Base-by-base conservation (phyloP, 2,888 invertebrate species). In the Aporophyla nigra region DNA sequence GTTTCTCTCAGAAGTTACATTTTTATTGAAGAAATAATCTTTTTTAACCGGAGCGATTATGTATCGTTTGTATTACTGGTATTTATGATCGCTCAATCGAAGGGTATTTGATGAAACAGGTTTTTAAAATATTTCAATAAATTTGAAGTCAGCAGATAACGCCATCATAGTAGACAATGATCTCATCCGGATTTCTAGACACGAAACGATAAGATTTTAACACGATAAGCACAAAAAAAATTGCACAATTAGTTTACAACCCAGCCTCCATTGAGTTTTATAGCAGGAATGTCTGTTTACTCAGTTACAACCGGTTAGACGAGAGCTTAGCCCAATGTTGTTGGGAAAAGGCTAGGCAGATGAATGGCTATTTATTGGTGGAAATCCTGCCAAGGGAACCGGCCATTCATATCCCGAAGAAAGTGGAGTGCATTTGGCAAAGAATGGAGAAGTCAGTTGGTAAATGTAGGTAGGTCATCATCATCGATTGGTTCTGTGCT, bases 101-200 rank as follows among this genome's bases (percentile, higher is more conserved):
- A 24, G 9, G 16, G 14, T 27, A 53, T 49, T 24, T 56, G n/a
- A 14, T 16, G 3, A 43, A 77, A 80, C 80, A 62, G 62, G 80
- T 77, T 72, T 59, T 46, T 6, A 19, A 40, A 72, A 49, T 61
- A 14, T 10, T 53, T 7, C n/a, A 21, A 27, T 1, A 2, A 61
- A 21, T 10, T 1, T 16, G 21, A 43, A 53, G 27, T 1, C 1
- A 19, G 40, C 14, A 19, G 33, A 33, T 5, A 12, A 33, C 21
- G 33, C 6, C 24, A 10, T 21, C 54, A 54, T 40, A 53, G 54
- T n/a, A 19, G 27, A 5, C 2, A 19, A 56, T 77, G 54, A 77
- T 21, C 51, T 77, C 49, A 73, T 14, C 7, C n/a, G 27, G n/a
- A n/a, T 33, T 58, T 56, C n/a, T 16, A 0, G n/a, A 67, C 21